Percentiles rank a stretch among this genome's conserved stretches.
Evolutionary conservation across 1,140 invertebrate species (phyloP).

Genomic region (Heliconius hermathena): DNA sequence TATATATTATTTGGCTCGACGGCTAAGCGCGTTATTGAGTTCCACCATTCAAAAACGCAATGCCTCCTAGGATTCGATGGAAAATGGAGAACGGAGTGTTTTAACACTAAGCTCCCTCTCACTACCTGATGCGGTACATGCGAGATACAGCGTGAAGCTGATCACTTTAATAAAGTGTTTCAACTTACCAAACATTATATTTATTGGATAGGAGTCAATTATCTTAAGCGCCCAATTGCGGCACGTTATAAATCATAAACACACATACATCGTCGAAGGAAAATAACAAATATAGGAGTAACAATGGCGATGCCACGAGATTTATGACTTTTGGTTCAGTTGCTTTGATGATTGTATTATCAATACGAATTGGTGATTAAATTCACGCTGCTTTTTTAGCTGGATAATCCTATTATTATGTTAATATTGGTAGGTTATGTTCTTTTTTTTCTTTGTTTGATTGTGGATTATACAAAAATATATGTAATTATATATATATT

Average conservation of each 20-base stretch:
- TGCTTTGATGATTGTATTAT: conserved; percentile 23
- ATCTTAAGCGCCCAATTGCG: conserved; percentile 46
- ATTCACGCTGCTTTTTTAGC: conserved; percentile 6
- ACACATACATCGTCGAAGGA: conserved; percentile 44
- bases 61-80: too few species aligned
- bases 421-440: not conserved
- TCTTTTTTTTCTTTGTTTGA: not conserved
- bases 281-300: conserved; percentile 50
- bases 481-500: too few species aligned
- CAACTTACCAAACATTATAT: conserved; percentile 13
- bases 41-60: too few species aligned
- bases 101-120: too few species aligned
- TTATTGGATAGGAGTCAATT: conserved; percentile 47
- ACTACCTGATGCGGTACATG: too few species aligned
- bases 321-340: conserved; percentile 45
- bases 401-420: conserved; percentile 4
- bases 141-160: too few species aligned
- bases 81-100: too few species aligned
- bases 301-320: conserved; percentile 47
- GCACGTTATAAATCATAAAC: conserved; percentile 48
- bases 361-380: conserved; percentile 18
- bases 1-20: too few species aligned
- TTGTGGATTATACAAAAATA: not conserved
- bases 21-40: too few species aligned
- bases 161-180: not conserved